Evolutionary conservation across 2,797 vertebrate genomes (phyloP).

Genomic region (Eleutherodactylus coqui): DNA sequence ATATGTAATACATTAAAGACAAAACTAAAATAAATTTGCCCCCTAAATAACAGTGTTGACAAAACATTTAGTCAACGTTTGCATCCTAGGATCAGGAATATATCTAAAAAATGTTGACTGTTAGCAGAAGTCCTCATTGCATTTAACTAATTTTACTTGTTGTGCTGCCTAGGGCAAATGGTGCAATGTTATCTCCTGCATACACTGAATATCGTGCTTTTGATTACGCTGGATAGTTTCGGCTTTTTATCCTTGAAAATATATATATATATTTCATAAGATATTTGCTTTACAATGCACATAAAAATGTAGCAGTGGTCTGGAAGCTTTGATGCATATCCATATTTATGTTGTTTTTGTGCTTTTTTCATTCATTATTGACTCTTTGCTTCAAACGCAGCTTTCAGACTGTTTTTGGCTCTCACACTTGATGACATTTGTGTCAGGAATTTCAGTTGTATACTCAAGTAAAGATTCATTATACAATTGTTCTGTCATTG

Average conservation of each 20-base stretch:
- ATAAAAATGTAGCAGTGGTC: background rate
- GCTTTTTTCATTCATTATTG: slow-evolving; percentile 32
- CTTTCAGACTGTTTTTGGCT: background rate
- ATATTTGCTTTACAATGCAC: background rate
- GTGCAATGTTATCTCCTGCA: background rate
- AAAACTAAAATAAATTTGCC: background rate
- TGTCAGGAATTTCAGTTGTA: background rate
- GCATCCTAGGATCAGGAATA: background rate
- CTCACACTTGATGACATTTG: background rate
- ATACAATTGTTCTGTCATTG: slow-evolving; percentile 26
- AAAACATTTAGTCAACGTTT: background rate
- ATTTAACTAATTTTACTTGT: background rate
- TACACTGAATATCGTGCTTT: background rate
- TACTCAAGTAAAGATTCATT: background rate
- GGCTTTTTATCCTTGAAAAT: background rate
- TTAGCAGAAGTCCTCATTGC: background rate
- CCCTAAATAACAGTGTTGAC: background rate
- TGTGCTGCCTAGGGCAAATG: background rate
- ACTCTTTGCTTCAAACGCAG: background rate
- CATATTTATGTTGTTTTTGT: background rate
- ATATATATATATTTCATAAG: background rate
- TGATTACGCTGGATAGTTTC: background rate
- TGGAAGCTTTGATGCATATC: background rate
- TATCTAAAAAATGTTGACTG: background rate
- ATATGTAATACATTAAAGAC: too few relatives aligned